Base-by-base conservation (phyloP, 37 sponge, comb jelly and placozoan species). In the Haliclona indistincta region DNA sequence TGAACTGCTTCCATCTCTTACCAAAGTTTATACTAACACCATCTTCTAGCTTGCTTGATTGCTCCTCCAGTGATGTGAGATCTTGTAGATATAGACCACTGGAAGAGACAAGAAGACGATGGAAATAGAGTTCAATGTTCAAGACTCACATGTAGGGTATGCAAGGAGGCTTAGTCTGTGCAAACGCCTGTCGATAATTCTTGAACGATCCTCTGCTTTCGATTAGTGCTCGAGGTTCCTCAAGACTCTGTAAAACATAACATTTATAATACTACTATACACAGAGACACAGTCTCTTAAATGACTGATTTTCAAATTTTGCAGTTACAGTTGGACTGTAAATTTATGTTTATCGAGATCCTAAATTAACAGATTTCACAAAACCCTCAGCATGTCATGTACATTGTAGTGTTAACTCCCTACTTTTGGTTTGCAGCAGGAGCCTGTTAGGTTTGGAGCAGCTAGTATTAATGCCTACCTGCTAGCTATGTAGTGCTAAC, bases 91-190 rank as follows among this genome's bases (percentile, higher is more conserved):
- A 86, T 6, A 86, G 80, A 7, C 86, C 86, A 67, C 86, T 86
- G 63, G 10, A 63, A 65, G n/a, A 20, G n/a, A n/a, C 11, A n/a
- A 25, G n/a, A 58, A 25, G 60, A 25, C 11, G 13, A 47, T 47
- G 51, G 51, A 47, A 47, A 47, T 47, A 47, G 15, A 15, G 51
- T 47, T 17, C 51, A 47, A 47, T 15, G 51, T 10, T 17, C 51
- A 47, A 10, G 15, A 54, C 95, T 89, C 60, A 94, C 95, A 94
- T 86, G 85, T 94, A 94, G 7, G 95, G 95, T 37, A 94, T 94
- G 68, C 95, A 94, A 0, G 95, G 95, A 37, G 91, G 86, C 34
- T 78, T 86, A 11, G 95, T 88, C 34, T 53, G 73, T 35, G 75
- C 74, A 54, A 94, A 86, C 0, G 91, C 95, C 38, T 81, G 82